Conservation (phyloP, 2,888 invertebrate species). For the Axea sp. region DNA sequence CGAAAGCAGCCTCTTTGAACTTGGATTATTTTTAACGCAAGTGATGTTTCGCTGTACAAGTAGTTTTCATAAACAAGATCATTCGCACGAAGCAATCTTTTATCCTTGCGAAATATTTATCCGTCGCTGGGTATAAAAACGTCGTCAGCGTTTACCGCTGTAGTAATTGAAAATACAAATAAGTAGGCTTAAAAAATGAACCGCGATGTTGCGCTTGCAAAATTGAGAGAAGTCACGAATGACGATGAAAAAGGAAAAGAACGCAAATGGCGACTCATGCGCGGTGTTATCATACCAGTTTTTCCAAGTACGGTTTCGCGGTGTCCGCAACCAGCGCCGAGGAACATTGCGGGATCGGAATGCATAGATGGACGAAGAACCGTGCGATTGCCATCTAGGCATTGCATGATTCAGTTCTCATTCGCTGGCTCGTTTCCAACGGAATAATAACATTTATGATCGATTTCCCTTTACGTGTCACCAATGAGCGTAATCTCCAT, state of each 20-base stretch:
- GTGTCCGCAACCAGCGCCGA: slow-evolving; percentile 3
- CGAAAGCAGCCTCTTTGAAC: too few relatives aligned
- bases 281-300: slow-evolving; percentile 20
- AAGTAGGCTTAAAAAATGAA: too few relatives aligned
- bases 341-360: slow-evolving; percentile 28
- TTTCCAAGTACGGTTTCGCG: slow-evolving; percentile 37
- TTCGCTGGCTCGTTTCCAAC: slow-evolving; percentile 29
- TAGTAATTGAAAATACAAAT: too few relatives aligned
- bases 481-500: slow-evolving; percentile 8
- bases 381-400: slow-evolving; percentile 11
- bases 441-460: slow-evolving; percentile 40
- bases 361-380: slow-evolving; percentile 36
- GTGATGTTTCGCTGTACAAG: too few relatives aligned
- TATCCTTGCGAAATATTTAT: too few relatives aligned
- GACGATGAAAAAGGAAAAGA: background rate
- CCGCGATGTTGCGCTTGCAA: too few relatives aligned
- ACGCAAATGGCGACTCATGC: slow-evolving; percentile 3
- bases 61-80: too few relatives aligned
- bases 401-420: slow-evolving; percentile 36
- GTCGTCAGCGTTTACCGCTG: too few relatives aligned
- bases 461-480: slow-evolving; percentile 40
- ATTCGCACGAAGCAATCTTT: too few relatives aligned
- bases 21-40: too few relatives aligned
- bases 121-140: too few relatives aligned
- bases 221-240: too few relatives aligned